Conservation (phyloP, 1,140 invertebrate genomes). For the Drosophila pruinosa region DNA sequence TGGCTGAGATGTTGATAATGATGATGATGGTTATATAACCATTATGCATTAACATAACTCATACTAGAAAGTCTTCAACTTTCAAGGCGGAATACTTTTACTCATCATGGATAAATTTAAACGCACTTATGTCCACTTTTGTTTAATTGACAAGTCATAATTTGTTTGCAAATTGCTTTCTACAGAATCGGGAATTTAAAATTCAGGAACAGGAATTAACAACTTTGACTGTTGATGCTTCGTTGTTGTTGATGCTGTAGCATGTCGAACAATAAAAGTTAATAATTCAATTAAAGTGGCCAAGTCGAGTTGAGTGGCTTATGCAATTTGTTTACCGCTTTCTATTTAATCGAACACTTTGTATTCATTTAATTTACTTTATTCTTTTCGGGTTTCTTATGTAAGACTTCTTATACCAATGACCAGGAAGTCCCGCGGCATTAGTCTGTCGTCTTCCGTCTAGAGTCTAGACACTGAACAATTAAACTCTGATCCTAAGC, state of each 20-base stretch:
- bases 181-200: conserved; percentile 1
- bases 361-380: not conserved
- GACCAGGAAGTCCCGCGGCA: conserved; percentile 23
- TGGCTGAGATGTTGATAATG: not conserved
- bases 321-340: conserved; percentile 28
- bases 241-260: not conserved
- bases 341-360: not conserved
- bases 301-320: conserved; percentile 18
- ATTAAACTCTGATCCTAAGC: conserved; percentile 17
- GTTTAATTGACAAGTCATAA: conserved; percentile 7
- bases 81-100: conserved; percentile 7
- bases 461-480: conserved; percentile 1
- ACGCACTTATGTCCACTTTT: conserved; percentile 24
- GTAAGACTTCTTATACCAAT: conserved; percentile 2
- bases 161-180: conserved; percentile 13
- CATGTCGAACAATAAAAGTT: conserved; percentile 9
- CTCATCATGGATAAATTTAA: conserved; percentile 71
- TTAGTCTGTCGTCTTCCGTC: not conserved
- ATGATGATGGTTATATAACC: conserved; percentile 57
- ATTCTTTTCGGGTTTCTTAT: conserved; percentile 22
- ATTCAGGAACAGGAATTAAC: conserved; percentile 23
- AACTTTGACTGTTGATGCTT: not conserved
- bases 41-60: conserved; percentile 48
- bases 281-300: conserved; percentile 32
- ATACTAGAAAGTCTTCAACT: conserved; percentile 43